Evolutionary conservation across 1,140 invertebrate genomes (phyloP), one percentile per base, ranked within the genome.

Genomic region (Brachionus koreanus): DNA sequence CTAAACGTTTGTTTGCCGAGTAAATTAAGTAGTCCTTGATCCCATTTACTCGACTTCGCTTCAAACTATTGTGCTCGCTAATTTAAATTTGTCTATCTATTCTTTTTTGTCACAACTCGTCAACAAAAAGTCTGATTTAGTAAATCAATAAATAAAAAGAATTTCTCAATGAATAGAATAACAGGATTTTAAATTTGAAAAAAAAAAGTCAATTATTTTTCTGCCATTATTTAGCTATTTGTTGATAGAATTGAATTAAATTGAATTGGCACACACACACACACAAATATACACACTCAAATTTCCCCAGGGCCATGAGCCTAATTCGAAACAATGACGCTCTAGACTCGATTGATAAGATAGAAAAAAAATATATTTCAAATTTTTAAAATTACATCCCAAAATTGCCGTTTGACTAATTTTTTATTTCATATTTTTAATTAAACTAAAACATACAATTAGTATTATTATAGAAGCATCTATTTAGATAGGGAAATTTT

Each of bases 381-480:
- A 19, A 16, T 19, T 16, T 25, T 57, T 57, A 63, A 57, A 63
- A 63, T 63, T 63, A 6, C 61, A 25, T 25, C 23, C 23, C 10
- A 5, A 23, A 63, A 63, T 23, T 25, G 23, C 10, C 10, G 23
- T 12, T 25, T 12, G 19, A 29, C 29, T 63, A 25, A 7, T 1
- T 29, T 33, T n/a, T 65, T 29, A 12, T 35, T 37, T 10, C 10
- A 16, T 23, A 19, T 74, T 46, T 74, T 74, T 74, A 74, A 74
- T 74, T 74, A 74, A 74, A 46, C 69, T 25, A 74, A 74, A 74
- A 74, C 69, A 74, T 74, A 74, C 69, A 74, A 74, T 46, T 46
- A 74, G 43, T 29, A 19, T 43, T 46, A 74, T 74, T 46, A 23
- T 7, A 39, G 13, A 39, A 2, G 23, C 7, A 13, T 74, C 12